A percentile compares a stretch with the other conserved stretches of the same genome.
These are phyloP conservation scores for Anastrepha ludens DNA, from an alignment of 1,140 invertebrate species.

Conservation along the genomic window DNA sequence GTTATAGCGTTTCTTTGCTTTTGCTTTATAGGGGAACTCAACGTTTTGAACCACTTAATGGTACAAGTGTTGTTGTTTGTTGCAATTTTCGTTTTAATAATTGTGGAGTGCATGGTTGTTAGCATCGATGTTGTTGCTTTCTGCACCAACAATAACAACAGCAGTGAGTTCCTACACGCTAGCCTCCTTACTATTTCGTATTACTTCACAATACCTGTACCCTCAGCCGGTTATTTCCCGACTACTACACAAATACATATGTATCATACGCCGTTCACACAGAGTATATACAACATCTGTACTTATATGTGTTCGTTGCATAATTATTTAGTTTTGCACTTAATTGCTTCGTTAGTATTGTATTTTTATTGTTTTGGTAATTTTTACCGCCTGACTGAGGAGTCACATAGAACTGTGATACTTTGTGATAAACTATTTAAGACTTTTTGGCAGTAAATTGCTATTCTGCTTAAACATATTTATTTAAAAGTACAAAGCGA, in stretches of 20 bases:
- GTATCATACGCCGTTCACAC: too few species aligned
- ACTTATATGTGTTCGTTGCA: neutral
- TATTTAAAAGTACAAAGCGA: too few species aligned
- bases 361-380: too few species aligned
- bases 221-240: neutral
- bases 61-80: constrained; percentile 39
- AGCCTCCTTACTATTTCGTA: neutral
- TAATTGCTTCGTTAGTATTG: neutral
- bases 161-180: constrained; percentile 28
- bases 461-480: too few species aligned
- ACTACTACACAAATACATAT: neutral
- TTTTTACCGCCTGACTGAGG: too few species aligned
- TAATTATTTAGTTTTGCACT: neutral
- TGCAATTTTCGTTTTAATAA: constrained; percentile 44
- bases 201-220: neutral
- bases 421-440: too few species aligned
- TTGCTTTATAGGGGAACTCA: neutral
- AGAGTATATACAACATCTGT: too few species aligned
- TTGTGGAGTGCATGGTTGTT: neutral
- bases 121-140: constrained; percentile 15
- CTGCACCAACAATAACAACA: neutral
- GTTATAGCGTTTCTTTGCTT: constrained; percentile 6
- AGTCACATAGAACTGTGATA: too few species aligned
- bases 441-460: too few species aligned
- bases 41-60: constrained; percentile 24